A percentile compares a stretch with the other conserved stretches of the same genome.
These are phyloP conservation scores for Seira musarum DNA, from an alignment of 2,888 invertebrate species.

Conservation along the genomic window DNA sequence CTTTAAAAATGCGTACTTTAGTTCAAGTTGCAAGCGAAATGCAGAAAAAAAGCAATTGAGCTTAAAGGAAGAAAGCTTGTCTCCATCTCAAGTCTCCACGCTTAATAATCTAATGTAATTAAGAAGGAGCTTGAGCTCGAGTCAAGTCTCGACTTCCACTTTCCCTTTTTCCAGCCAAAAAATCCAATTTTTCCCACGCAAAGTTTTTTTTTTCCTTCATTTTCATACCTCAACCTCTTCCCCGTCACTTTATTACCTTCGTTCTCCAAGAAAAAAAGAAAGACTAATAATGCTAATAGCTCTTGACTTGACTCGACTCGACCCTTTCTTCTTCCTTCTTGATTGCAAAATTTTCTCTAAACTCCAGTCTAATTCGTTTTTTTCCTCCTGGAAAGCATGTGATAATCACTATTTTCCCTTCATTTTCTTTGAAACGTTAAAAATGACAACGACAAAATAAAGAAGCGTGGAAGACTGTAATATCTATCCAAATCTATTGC, in stretches of 20 bases:
- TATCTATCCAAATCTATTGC: conserved; percentile 18
- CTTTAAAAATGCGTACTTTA: too few relatives aligned
- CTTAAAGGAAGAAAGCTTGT: neutral
- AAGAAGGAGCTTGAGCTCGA: neutral
- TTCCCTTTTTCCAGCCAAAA: neutral
- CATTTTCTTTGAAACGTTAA: too few relatives aligned
- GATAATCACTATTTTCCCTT: conserved; percentile 15
- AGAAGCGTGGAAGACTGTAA: neutral
- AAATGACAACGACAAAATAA: conserved; percentile 8
- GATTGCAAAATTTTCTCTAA: neutral
- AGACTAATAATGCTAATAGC: conserved; percentile 17
- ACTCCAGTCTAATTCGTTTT: conserved; percentile 23
- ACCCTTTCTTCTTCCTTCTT: neutral
- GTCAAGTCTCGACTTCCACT: neutral
- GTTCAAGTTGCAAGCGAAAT: neutral
- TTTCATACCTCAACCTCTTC: conserved; percentile 30
- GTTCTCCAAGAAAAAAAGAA: too few relatives aligned
- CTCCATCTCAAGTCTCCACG: neutral
- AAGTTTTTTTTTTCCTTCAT: too few relatives aligned
- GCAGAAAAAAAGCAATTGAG: conserved; percentile 26
- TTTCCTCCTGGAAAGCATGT: conserved; percentile 10
- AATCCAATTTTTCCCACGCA: neutral
- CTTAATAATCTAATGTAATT: conserved; percentile 44
- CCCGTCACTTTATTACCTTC: conserved; percentile 37
- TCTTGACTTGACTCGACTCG: conserved; percentile 3